These are phyloP conservation scores for Alligator sinensis DNA, from an alignment of 2,113 vertebrate genomes.

Conservation along the genomic window DNA sequence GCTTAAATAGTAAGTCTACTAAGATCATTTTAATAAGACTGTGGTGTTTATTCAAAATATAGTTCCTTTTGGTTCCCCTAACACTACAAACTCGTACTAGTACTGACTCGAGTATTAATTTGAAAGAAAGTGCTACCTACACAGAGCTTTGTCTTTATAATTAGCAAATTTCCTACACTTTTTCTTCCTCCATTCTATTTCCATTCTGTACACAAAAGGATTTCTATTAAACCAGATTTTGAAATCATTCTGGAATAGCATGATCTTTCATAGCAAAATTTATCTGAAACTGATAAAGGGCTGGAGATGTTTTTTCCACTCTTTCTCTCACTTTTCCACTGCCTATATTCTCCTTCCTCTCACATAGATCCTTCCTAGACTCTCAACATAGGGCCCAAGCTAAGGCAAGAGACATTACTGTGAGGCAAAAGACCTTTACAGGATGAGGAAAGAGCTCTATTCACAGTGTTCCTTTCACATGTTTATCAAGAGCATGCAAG, in stretches of 20 bases:
- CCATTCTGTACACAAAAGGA: not conserved
- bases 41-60: not conserved
- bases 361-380: slow-evolving; percentile 1
- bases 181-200: not conserved
- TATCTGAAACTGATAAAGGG: not conserved
- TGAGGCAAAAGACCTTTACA: not conserved
- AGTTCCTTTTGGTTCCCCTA: not conserved
- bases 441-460: not conserved
- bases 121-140: not conserved
- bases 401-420: not conserved
- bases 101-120: rapidly evolving
- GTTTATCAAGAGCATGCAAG: not conserved
- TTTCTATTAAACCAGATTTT: not conserved
- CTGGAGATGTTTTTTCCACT: not conserved
- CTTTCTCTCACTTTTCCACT: not conserved
- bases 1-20: not conserved
- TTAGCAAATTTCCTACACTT: not conserved
- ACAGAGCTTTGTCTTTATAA: not conserved
- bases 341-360: not conserved
- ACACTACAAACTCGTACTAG: not conserved
- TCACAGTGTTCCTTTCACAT: not conserved
- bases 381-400: slow-evolving; percentile 9
- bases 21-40: not conserved
- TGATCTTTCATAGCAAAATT: not conserved
- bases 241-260: not conserved